phyloP scores from a whole-genome alignment of 2,888 invertebrate genomes.

The Dolichomitus sp. region DNA sequence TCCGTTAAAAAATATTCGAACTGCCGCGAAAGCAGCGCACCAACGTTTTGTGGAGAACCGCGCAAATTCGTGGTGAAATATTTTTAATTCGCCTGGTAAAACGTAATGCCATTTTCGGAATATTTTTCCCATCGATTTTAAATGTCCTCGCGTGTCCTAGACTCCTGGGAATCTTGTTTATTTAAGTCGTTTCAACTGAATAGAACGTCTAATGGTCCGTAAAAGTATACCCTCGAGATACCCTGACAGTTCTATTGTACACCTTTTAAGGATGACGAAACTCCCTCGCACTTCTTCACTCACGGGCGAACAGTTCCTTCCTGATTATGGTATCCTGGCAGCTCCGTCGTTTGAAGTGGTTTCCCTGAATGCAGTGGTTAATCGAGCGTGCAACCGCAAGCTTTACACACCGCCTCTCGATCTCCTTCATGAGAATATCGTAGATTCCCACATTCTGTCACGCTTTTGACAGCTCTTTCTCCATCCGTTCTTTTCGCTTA shows the following conservation, averaged over 20 bases:
- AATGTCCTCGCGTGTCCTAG: slow-evolving; percentile 59
- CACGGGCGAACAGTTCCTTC: slow-evolving; percentile 32
- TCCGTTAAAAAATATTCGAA: slow-evolving; percentile 76
- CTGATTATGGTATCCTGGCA: slow-evolving; percentile 61
- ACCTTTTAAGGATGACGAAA: slow-evolving; percentile 37
- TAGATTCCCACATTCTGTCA: neutral
- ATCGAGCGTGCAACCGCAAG: slow-evolving; percentile 36
- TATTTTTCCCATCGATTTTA: neutral
- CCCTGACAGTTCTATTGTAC: slow-evolving; percentile 20
- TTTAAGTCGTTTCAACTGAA: slow-evolving; percentile 72
- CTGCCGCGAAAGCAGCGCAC: slow-evolving; percentile 32
- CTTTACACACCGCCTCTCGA: neutral
- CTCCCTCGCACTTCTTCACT: neutral
- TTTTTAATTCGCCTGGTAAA: neutral
- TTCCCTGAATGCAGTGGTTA: slow-evolving; percentile 52
- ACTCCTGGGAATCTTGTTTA: slow-evolving; percentile 73
- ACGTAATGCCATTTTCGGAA: neutral
- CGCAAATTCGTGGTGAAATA: neutral
- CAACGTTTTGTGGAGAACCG: neutral
- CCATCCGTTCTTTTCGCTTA: neutral
- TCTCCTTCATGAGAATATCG: neutral
- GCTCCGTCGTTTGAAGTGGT: slow-evolving; percentile 63
- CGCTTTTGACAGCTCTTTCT: neutral
- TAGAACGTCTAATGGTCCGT: slow-evolving; percentile 55
- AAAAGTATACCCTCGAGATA: slow-evolving; percentile 7